These are phyloP conservation scores for Ecdyonurus torrentis DNA, from an alignment of 2,888 invertebrate species.

Conservation along the genomic window DNA sequence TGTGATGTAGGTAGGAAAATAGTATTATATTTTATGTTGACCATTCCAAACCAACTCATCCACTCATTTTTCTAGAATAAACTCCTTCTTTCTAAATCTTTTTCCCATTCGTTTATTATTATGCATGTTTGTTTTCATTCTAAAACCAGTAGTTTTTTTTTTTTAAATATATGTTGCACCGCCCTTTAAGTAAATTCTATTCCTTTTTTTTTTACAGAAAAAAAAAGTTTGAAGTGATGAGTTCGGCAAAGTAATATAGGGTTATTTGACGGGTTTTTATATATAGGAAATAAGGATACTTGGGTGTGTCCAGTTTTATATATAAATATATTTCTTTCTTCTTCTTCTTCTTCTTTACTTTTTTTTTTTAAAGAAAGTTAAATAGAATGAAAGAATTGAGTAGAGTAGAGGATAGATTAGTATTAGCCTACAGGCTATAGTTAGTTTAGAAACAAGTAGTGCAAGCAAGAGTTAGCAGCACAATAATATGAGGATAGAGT, in stretches of 20 bases:
- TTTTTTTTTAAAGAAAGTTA: too few relatives aligned
- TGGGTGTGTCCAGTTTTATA: neutral
- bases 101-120: neutral
- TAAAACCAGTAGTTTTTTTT: neutral
- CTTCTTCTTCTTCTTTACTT: too few relatives aligned
- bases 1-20: neutral
- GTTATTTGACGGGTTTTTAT: neutral
- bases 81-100: neutral
- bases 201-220: too few relatives aligned
- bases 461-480: too few relatives aligned
- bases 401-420: neutral
- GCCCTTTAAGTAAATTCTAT: neutral
- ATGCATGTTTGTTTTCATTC: neutral
- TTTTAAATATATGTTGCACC: neutral
- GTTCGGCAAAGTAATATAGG: neutral
- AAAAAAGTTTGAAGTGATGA: neutral
- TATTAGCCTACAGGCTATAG: neutral
- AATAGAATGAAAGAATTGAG: neutral
- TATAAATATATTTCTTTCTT: too few relatives aligned
- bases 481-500: too few relatives aligned
- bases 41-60: neutral
- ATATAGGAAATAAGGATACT: neutral
- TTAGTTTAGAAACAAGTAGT: too few relatives aligned
- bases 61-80: too few relatives aligned
- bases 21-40: neutral